These are phyloP conservation scores for Eulimnadia texana DNA, from an alignment of 1,140 invertebrate species.

Conservation along the genomic window DNA sequence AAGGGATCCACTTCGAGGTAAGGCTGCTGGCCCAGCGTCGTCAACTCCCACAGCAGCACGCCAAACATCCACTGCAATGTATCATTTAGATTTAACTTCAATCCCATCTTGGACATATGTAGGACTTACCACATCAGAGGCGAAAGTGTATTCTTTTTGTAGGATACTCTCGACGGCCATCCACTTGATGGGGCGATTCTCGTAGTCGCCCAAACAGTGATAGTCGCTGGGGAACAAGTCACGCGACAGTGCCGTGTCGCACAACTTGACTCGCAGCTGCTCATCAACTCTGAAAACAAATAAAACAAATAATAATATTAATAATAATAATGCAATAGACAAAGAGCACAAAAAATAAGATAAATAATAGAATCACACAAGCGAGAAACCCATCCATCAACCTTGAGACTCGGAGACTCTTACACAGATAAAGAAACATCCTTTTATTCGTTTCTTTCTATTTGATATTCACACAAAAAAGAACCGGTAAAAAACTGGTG, in stretches of 20 bases:
- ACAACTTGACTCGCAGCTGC: constrained; percentile 71
- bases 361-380: background rate
- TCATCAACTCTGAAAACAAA: constrained; percentile 53
- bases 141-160: constrained; percentile 66
- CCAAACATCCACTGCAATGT: constrained; percentile 86
- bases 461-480: no score
- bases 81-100: no score
- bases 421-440: no score
- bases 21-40: constrained; percentile 73
- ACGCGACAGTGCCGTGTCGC: constrained; percentile 76
- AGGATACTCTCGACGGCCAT: constrained; percentile 74
- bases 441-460: no score
- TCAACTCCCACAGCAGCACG: constrained; percentile 84
- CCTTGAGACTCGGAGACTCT: background rate
- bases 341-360: background rate
- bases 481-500: no score
- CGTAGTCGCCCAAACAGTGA: constrained; percentile 85
- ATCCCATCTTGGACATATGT: no score
- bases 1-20: constrained; percentile 81
- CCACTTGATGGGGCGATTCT: constrained; percentile 92
- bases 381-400: background rate
- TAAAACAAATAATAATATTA: background rate
- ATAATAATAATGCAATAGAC: background rate
- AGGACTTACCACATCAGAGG: constrained; percentile 71
- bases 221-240: constrained; percentile 91